Conservation (phyloP, 37 sponge, comb jelly and placozoan genomes). For the Geodia barretti region DNA sequence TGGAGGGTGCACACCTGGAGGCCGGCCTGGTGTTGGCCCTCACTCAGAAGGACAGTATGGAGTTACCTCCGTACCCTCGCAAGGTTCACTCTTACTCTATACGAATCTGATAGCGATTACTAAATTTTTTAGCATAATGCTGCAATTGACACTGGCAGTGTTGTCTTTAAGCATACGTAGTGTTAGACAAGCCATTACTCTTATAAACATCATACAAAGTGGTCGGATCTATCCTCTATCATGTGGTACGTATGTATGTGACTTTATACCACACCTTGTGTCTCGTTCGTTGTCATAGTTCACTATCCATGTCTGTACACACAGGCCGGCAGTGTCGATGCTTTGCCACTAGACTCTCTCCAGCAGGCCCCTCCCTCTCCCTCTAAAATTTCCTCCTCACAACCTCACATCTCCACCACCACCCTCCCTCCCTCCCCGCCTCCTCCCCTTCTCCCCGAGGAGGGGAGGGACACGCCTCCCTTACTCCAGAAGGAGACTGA, state of each 20-base stretch:
- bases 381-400: background rate
- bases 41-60: constrained; percentile 58
- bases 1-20: constrained; percentile 52
- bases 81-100: constrained; percentile 45
- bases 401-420: background rate
- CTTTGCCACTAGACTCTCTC: too few relatives aligned
- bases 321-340: too few relatives aligned
- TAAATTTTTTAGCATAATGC: too few relatives aligned
- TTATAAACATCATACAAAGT: too few relatives aligned
- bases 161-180: too few relatives aligned
- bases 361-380: background rate
- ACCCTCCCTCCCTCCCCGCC: background rate
- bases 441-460: background rate
- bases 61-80: constrained; percentile 36
- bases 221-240: too few relatives aligned
- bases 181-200: too few relatives aligned
- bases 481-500: background rate
- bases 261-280: too few relatives aligned
- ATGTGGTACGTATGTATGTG: background rate
- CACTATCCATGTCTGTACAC: too few relatives aligned
- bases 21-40: constrained; percentile 45
- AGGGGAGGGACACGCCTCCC: background rate
- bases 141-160: too few relatives aligned
- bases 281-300: background rate
- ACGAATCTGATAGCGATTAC: too few relatives aligned